Evolutionary conservation across 2,797 vertebrate species (phyloP).

Genomic region (Acanthis flammea): DNA sequence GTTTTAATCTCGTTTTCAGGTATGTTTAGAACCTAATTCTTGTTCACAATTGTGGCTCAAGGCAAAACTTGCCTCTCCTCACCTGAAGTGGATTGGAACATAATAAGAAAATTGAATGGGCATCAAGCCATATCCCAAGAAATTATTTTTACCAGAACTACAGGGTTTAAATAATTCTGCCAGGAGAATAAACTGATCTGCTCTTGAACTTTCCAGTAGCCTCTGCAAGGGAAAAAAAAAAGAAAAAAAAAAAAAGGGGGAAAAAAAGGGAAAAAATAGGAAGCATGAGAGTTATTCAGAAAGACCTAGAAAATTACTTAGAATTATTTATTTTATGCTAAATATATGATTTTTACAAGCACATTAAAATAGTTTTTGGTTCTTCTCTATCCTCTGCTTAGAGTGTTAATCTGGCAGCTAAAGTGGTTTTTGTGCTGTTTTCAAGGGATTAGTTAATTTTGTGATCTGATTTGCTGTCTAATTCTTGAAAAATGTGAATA

Average conservation of each 20-base stretch:
- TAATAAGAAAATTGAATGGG: background rate
- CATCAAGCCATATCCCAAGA: background rate
- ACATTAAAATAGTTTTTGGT: background rate
- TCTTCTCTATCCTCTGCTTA: background rate
- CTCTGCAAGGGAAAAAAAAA: background rate
- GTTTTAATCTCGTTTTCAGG: background rate
- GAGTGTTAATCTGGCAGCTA: background rate
- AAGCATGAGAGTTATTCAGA: background rate
- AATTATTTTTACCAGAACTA: background rate
- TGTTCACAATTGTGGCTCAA: background rate
- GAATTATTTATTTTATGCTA: background rate
- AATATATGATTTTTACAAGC: background rate
- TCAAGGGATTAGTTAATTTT: background rate
- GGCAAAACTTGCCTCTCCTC: background rate
- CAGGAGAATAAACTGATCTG: background rate
- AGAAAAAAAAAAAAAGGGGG: accelerated
- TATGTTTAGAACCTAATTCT: background rate
- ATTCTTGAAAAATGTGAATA: background rate
- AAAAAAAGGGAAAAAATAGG: accelerated
- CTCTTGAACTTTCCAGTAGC: background rate
- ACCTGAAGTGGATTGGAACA: background rate
- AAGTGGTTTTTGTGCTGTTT: background rate
- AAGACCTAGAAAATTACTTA: background rate
- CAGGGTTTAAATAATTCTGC: background rate
- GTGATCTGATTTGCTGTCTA: background rate